Evolutionary conservation across 2,113 vertebrate species (phyloP).

Genomic region (Pachyramphus minor): DNA sequence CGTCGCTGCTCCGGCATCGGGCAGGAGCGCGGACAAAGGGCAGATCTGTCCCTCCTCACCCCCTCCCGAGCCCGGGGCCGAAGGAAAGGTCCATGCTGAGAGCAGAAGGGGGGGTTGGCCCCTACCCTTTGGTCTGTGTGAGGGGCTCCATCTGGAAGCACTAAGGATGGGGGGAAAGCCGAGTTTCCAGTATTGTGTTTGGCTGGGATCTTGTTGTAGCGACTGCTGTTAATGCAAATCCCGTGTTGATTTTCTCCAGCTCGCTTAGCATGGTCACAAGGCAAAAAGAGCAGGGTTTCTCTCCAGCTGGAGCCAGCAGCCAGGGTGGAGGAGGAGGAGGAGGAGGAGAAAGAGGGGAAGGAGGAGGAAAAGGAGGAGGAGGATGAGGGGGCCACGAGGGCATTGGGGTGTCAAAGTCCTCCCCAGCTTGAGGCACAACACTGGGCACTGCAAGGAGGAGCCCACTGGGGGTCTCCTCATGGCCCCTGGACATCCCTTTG

Average conservation of each 20-base stretch:
- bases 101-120: not conserved
- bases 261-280: not conserved
- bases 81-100: not conserved
- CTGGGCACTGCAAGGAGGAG: rapidly evolving
- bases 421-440: rapidly evolving
- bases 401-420: rapidly evolving
- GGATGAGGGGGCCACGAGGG: rapidly evolving
- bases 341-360: not conserved
- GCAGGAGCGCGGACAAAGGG: constrained; percentile 1
- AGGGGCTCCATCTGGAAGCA: constrained; percentile 53
- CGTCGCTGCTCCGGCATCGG: rapidly evolving
- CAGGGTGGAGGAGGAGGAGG: not conserved
- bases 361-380: not conserved
- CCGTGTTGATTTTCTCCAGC: constrained; percentile 19
- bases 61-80: not conserved
- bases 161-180: constrained; percentile 15
- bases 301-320: not conserved
- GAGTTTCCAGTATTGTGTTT: constrained; percentile 43
- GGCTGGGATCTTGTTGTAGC: constrained; percentile 38
- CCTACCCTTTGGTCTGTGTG: not conserved
- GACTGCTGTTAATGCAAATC: constrained; percentile 63
- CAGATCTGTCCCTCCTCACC: not conserved
- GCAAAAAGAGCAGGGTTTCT: not conserved
- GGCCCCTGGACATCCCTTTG: rapidly evolving
- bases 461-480: rapidly evolving